Base-by-base conservation (phyloP, 2,888 invertebrate species). In the Platycheirus rosarum region DNA sequence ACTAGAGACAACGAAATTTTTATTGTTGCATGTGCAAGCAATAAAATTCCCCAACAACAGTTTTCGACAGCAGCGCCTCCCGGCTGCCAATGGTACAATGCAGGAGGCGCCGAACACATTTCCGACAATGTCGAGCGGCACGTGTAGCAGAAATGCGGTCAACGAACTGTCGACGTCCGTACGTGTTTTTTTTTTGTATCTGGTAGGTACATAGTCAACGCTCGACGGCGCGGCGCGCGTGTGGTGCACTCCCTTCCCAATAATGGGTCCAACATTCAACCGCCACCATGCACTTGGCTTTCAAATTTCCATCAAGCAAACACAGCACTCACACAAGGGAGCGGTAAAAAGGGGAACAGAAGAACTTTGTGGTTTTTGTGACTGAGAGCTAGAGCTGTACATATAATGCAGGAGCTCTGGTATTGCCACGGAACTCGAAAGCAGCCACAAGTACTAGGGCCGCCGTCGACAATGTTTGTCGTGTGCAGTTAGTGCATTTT, bases 21-120 rank as follows among this genome's bases (percentile, higher is more conserved):
- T 82, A 82, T 82, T 82, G 82, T 82, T 82, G 82, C 82, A 82
- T 82, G 82, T 82, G 82, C 82, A 82, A 77, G 82, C 73, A 82
- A 82, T 82, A 73, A 82, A 82, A 82, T 73, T 68, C 68, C 68
- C 63, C 32, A 37, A 40, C 57, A 57, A 57, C 49, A 66, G 82
- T 82, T 82, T 82, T 77, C 77, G 14, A 82, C 82, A 63, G 8
- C 9, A 5, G 57, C 29, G 23, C 82, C 82, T 77, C 66, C 70
- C 9, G 11, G 57, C 8, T 35, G 37, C 11, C 7, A 9, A 57
- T 18, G 18, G 55, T 26, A 5, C 6, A 53, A 23, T 73, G 82
- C 82, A 82, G 53, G 82, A 82, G 82, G 82, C 49, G 3, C 53
- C 44, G 68, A 37, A 44, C 7, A 0, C 26, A 26, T 57, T 82